A percentile compares a stretch with the other conserved stretches of the same genome.
These are phyloP conservation scores for Megalops cyprinoides DNA, from an alignment of 2,797 vertebrate species.

Conservation along the genomic window DNA sequence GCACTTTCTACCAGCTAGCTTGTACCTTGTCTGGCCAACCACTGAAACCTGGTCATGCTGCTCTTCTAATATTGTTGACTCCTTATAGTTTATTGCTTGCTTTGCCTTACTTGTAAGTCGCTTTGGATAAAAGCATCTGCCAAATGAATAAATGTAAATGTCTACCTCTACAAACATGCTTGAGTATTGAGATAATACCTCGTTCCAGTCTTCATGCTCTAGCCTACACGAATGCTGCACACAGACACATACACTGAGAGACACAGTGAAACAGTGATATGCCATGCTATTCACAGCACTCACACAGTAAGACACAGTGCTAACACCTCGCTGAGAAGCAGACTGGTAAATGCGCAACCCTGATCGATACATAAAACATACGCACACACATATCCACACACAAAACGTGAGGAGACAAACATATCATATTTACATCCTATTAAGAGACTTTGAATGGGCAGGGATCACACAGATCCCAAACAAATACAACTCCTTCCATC, in stretches of 20 bases:
- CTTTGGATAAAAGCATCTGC: too few species aligned
- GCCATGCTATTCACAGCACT: too few species aligned
- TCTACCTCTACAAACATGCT: too few species aligned
- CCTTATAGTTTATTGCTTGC: too few species aligned
- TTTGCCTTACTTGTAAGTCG: too few species aligned
- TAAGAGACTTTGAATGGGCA: background rate
- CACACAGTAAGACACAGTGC: background rate
- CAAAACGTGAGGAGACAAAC: background rate
- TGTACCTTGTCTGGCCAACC: too few species aligned
- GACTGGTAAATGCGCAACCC: background rate
- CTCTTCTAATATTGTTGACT: too few species aligned
- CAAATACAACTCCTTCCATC: background rate
- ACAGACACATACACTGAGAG: conserved; percentile 41
- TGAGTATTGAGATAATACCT: background rate
- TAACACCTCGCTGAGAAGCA: background rate
- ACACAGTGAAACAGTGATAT: conserved; percentile 19
- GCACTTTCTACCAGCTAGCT: too few species aligned
- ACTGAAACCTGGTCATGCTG: too few species aligned
- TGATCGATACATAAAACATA: background rate
- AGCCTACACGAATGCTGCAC: background rate
- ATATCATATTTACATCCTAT: conserved; percentile 5
- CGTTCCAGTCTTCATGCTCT: background rate
- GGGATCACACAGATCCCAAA: background rate
- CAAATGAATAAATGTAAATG: too few species aligned
- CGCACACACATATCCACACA: conserved; percentile 4